A percentile compares a stretch with the other conserved stretches of the same genome.
Conservation (phyloP, 2,888 invertebrate species). For the Smittia aterrima region DNA sequence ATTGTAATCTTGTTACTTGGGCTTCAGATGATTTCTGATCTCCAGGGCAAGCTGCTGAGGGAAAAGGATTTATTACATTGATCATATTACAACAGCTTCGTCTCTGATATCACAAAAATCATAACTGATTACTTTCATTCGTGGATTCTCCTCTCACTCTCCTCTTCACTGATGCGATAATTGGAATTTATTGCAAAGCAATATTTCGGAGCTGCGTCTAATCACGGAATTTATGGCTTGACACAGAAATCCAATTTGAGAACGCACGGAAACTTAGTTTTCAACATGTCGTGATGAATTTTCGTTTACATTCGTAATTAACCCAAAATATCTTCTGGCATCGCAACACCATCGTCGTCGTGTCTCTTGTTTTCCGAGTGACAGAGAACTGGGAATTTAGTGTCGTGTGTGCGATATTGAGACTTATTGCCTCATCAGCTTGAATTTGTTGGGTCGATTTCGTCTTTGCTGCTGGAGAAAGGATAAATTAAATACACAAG, state of each 20-base stretch:
- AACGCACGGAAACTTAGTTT: neutral
- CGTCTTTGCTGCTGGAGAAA: neutral
- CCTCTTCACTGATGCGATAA: too few species aligned
- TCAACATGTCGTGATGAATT: conserved; percentile 24
- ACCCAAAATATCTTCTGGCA: conserved; percentile 32
- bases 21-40: conserved; percentile 24
- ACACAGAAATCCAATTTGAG: too few species aligned
- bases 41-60: neutral
- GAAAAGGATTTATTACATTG: conserved; percentile 29
- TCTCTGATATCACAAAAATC: conserved; percentile 10
- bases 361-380: too few species aligned
- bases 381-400: conserved; percentile 4
- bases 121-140: conserved; percentile 3
- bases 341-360: neutral
- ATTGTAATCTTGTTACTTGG: conserved; percentile 32
- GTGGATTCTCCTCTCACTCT: too few species aligned
- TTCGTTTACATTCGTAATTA: conserved; percentile 38
- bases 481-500: neutral
- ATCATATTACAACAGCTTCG: conserved; percentile 18
- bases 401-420: neutral
- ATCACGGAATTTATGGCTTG: too few species aligned
- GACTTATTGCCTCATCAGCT: neutral
- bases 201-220: neutral
- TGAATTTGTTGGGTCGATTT: neutral
- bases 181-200: conserved; percentile 15